Percentiles rank a stretch among this genome's conserved stretches.
Evolutionary conservation across 2,113 vertebrate genomes (phyloP).

Genomic region (Hucho hucho): DNA sequence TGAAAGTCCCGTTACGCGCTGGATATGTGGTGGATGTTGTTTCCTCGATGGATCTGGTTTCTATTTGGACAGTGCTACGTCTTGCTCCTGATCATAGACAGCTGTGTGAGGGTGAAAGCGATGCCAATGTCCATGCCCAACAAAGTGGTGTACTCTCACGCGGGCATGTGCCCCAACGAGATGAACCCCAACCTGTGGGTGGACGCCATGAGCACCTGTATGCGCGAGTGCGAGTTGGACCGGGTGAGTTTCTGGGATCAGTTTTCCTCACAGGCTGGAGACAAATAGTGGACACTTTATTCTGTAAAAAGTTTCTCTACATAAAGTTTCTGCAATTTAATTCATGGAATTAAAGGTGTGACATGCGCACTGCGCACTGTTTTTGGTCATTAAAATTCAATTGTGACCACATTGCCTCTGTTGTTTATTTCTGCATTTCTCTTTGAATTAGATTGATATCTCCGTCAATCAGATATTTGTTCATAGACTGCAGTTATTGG

Average conservation of each 20-base stretch:
- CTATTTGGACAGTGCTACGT: slow-evolving; percentile 72
- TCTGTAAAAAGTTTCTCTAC: too few species aligned
- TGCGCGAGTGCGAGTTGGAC: slow-evolving; percentile 90
- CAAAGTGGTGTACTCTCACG: slow-evolving; percentile 91
- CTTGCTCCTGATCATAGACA: slow-evolving; percentile 62
- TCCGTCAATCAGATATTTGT: too few species aligned
- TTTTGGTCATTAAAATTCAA: too few species aligned
- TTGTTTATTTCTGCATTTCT: too few species aligned
- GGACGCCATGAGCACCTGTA: slow-evolving; percentile 97
- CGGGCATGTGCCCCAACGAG: slow-evolving; percentile 96
- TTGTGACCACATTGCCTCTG: too few species aligned
- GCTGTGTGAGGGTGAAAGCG: slow-evolving; percentile 59
- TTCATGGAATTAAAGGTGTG: too few species aligned
- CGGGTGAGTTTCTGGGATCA: slow-evolving; percentile 79
- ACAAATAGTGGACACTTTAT: too few species aligned
- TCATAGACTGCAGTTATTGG: too few species aligned
- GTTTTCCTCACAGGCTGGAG: background rate
- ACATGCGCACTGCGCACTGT: too few species aligned
- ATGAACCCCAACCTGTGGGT: slow-evolving; percentile 99
- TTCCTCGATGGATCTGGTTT: slow-evolving; percentile 82
- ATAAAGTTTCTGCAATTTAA: too few species aligned
- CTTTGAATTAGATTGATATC: too few species aligned
- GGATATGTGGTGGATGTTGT: slow-evolving; percentile 83
- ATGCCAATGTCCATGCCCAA: slow-evolving; percentile 76
- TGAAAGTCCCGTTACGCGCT: slow-evolving; percentile 28